Percentiles rank a stretch among this genome's conserved stretches.
Conservation (phyloP, 2,797 vertebrate species). For the Rhynchonycteris naso region DNA sequence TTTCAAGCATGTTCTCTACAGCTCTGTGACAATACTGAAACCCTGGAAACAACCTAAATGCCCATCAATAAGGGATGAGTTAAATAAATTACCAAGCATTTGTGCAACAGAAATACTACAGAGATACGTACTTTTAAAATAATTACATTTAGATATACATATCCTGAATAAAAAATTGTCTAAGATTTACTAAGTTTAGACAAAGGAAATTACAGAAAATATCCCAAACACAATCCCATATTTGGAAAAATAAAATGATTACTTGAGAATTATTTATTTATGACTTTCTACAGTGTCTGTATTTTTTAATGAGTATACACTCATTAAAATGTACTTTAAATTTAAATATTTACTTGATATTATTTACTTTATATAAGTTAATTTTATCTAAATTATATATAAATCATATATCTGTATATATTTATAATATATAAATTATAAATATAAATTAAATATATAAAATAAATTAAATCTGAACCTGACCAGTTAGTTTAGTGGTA, state of each 20-base stretch:
- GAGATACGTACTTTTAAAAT: neutral
- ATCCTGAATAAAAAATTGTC: neutral
- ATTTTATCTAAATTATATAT: too few relatives aligned
- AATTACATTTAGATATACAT: neutral
- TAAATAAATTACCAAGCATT: neutral
- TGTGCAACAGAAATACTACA: neutral
- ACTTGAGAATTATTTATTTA: neutral
- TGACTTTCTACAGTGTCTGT: neutral
- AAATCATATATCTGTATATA: too few relatives aligned
- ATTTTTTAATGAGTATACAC: neutral
- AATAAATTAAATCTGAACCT: too few relatives aligned
- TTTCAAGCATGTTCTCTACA: neutral
- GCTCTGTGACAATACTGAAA: neutral
- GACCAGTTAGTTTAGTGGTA: too few relatives aligned
- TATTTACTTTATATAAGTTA: too few relatives aligned
- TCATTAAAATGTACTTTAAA: neutral
- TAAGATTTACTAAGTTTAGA: neutral
- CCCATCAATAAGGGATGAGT: neutral
- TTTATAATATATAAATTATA: too few relatives aligned
- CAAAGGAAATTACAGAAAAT: neutral
- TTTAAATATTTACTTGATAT: neutral
- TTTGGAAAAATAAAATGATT: neutral
- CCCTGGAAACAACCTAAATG: neutral
- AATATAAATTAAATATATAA: too few relatives aligned
- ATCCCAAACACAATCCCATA: neutral